Evolutionary conservation across 2,113 vertebrate genomes (phyloP), one percentile per base, ranked within the genome.

Genomic region (Casuarius casuarius): DNA sequence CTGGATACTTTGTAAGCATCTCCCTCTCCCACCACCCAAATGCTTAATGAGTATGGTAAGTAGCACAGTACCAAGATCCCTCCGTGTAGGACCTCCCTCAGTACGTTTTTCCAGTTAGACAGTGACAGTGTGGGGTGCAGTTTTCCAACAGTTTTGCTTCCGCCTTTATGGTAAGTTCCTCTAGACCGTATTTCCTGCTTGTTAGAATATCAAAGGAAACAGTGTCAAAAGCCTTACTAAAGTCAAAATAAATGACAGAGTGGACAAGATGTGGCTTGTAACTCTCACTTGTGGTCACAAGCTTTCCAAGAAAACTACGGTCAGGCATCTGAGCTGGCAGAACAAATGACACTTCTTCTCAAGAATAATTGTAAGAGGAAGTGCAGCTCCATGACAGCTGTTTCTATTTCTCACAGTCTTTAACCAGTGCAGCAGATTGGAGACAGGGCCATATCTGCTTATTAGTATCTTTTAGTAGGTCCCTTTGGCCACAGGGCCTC

Each of bases 81-180:
- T 26, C 12, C 7, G 3, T 15, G 13, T 54, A 54, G 52, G 16
- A 15, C 26, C 28, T 54, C 7, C 18, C 26, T 54, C 52, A 54
- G 28, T 54, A 28, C 13, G 7, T 54, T 54, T 54, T 28, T 74
- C 80, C 51, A 3, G 65, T 87, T 84, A 81, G 58, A 68, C 52
- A 70, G 71, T 31, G 44, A 92, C 85, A 86, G 26, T 0, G 0
- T 22, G 56, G 84, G 84, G 61, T 82, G 74, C 46, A 75, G 62
- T 82, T 95, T 96, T 97, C 91, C 91, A 61, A 28, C 73, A 89
- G 89, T 95, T 97, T 92, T 94, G 84, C 93, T 95, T 96, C 93
- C 66, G 31, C 89, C 80, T 95, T 95, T 94, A 70, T 75, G 56
- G 61, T 72, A 87, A 92, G 87, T 96, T 96, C 91, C 93, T 97